Evolutionary conservation across 2,113 vertebrate species (phyloP).

Genomic region (Daphoenositta chrysoptera): DNA sequence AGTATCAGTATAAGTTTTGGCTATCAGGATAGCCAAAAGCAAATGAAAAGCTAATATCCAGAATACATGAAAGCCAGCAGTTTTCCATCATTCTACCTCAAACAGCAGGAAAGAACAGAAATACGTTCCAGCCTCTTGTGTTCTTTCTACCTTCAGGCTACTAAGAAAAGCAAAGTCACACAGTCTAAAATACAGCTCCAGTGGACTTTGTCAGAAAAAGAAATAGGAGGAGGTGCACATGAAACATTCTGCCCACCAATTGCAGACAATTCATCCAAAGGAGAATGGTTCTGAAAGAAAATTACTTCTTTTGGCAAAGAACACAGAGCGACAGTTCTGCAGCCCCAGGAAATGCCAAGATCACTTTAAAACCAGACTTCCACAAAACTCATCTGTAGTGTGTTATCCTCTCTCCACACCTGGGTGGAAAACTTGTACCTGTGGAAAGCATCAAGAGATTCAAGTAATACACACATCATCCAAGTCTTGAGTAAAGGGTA

Average conservation of each 20-base stretch:
- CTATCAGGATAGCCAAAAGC: background rate
- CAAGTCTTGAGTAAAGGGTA: background rate
- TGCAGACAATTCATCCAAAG: background rate
- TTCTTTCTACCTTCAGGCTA: background rate
- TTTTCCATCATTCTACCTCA: background rate
- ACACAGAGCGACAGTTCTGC: background rate
- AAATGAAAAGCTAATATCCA: background rate
- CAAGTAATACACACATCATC: background rate
- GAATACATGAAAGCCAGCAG: background rate
- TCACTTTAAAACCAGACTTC: background rate
- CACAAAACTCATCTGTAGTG: background rate
- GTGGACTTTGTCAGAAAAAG: background rate
- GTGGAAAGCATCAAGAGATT: background rate
- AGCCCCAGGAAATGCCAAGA: background rate
- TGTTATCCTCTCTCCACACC: background rate
- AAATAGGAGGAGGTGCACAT: background rate
- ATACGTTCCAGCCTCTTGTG: accelerated
- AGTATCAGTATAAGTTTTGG: background rate
- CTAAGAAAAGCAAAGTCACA: background rate
- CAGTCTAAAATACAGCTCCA: background rate
- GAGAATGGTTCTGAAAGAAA: background rate
- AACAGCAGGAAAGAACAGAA: background rate
- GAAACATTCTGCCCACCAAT: background rate
- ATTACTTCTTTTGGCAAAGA: background rate
- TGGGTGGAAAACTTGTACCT: background rate